Evolutionary conservation across 2,797 vertebrate genomes (phyloP).

Genomic region (Potorous gilbertii): DNA sequence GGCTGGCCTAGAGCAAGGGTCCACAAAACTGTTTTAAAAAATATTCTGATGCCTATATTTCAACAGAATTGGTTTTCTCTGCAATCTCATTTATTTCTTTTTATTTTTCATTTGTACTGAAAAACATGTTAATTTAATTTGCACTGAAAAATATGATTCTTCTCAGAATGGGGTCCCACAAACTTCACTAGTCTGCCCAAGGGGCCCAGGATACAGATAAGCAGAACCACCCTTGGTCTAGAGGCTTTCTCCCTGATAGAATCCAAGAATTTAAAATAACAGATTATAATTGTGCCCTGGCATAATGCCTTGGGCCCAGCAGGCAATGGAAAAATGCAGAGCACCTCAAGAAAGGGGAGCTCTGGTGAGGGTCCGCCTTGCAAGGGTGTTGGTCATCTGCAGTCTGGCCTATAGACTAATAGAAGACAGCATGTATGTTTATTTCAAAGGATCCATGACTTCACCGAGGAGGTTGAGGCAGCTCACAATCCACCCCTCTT

Average conservation of each 20-base stretch:
- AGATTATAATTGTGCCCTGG: not conserved
- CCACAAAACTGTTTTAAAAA: not conserved
- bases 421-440: not conserved
- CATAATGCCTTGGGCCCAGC: not conserved
- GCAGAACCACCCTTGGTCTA: not conserved
- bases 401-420: not conserved
- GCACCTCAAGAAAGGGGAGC: not conserved
- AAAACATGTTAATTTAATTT: not conserved
- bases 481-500: not conserved
- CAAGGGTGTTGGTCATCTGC: not conserved
- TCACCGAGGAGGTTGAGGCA: not conserved
- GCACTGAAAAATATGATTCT: not conserved
- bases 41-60: not conserved
- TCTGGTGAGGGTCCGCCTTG: not conserved
- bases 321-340: not conserved
- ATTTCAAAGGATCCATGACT: not conserved
- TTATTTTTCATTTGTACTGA: not conserved
- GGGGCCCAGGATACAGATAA: not conserved
- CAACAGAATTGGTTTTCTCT: not conserved
- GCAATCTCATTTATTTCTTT: not conserved
- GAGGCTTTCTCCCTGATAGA: not conserved
- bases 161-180: not conserved
- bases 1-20: not conserved
- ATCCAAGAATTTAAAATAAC: not conserved
- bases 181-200: not conserved